Conservation (phyloP, 2,888 invertebrate genomes). For the Pristionchus mayeri region DNA sequence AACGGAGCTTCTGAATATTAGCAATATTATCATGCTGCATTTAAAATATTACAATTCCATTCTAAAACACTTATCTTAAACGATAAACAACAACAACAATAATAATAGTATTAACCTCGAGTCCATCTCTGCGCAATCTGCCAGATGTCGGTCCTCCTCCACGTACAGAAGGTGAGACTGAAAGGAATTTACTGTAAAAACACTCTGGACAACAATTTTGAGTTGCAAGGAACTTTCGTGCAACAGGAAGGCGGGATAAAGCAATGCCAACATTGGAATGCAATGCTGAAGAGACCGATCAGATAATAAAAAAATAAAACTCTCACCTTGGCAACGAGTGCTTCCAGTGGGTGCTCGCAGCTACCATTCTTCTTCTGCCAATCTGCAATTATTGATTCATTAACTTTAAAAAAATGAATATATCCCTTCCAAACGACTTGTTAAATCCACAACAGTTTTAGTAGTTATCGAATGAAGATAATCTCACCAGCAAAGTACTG, state of each 20-base stretch:
- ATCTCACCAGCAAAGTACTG: slow-evolving; percentile 63
- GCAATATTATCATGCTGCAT: not conserved
- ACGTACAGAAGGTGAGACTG: slow-evolving; percentile 73
- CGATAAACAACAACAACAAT: not conserved
- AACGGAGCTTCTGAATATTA: slow-evolving; percentile 56
- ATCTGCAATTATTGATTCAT: not conserved
- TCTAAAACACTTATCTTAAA: too few species aligned
- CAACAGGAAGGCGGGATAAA: too few species aligned
- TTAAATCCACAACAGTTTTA: too few species aligned
- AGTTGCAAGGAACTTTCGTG: too few species aligned
- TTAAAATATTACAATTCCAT: too few species aligned
- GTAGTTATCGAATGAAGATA: too few species aligned
- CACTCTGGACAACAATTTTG: too few species aligned
- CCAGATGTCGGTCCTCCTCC: slow-evolving; percentile 68
- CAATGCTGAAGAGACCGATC: not conserved
- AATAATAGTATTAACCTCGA: slow-evolving; percentile 60
- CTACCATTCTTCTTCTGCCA: slow-evolving; percentile 45
- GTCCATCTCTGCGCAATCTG: slow-evolving; percentile 73
- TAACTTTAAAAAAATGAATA: not conserved
- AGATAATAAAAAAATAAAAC: not conserved
- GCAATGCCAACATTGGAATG: too few species aligned
- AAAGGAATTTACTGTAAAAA: not conserved
- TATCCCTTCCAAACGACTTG: too few species aligned
- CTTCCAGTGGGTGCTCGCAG: slow-evolving; percentile 42
- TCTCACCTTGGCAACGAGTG: slow-evolving; percentile 26